Percentiles rank a stretch among this genome's conserved stretches.
Conservation (phyloP, 2,113 vertebrate genomes). For the Spizaetus ornatus region DNA sequence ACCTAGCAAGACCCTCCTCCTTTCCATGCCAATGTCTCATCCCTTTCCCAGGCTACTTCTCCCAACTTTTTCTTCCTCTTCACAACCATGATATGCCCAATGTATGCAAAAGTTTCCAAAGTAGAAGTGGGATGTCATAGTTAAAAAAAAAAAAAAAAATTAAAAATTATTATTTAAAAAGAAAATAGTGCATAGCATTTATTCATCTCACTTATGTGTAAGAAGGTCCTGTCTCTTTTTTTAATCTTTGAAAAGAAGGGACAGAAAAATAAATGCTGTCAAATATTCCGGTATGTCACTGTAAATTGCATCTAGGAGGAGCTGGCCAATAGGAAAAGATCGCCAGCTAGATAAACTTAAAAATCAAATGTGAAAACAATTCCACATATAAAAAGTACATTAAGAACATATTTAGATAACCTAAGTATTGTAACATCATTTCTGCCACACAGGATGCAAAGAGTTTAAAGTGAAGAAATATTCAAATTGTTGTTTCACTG, state of each 20-base stretch:
- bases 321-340: not conserved
- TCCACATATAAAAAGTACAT: not conserved
- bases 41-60: not conserved
- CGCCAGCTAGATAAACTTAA: not conserved
- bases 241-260: not conserved
- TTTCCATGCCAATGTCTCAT: not conserved
- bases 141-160: not conserved
- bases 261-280: not conserved
- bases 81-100: not conserved
- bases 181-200: not conserved
- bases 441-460: not conserved
- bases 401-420: not conserved
- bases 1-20: not conserved
- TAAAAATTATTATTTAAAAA: not conserved
- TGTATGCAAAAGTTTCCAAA: not conserved
- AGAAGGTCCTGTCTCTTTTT: not conserved
- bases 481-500: not conserved
- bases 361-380: not conserved
- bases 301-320: not conserved
- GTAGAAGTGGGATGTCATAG: not conserved
- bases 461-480: not conserved
- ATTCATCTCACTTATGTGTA: not conserved
- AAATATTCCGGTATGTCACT: not conserved
- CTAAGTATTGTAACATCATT: not conserved
- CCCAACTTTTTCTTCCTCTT: not conserved